A percentile compares a stretch with the other conserved stretches of the same genome.
phyloP scores from a whole-genome alignment of 1,140 invertebrate species.

The Monomorium pharaonis region DNA sequence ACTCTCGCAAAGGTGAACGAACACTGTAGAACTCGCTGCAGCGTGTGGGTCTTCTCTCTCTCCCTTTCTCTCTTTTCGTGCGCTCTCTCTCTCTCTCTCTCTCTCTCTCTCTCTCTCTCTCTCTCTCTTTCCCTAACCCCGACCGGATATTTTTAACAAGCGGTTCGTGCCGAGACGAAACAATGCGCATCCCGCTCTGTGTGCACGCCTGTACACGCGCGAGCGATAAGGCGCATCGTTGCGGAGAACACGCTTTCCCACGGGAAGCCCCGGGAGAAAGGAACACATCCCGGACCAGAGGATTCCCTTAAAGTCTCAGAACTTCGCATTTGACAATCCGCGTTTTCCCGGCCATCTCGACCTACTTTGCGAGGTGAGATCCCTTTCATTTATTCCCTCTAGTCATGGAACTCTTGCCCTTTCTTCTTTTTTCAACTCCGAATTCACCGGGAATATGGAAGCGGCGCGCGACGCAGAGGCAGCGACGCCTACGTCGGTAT shows the following conservation, averaged over 20 bases:
- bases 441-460: not conserved
- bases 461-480: not conserved
- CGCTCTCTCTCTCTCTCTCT: not conserved
- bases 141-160: constrained; percentile 78
- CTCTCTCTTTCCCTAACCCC: constrained; percentile 43
- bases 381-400: not conserved
- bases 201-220: not conserved
- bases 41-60: not conserved
- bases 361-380: not conserved
- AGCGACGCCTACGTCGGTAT: constrained; percentile 10
- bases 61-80: no score
- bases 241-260: constrained; percentile 27
- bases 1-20: constrained; percentile 66
- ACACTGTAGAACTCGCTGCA: constrained; percentile 36
- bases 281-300: constrained; percentile 16
- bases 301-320: constrained; percentile 12
- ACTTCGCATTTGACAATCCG: not conserved
- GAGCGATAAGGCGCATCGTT: not conserved
- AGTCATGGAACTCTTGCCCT: constrained; percentile 12
- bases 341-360: not conserved
- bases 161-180: constrained; percentile 71
- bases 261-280: not conserved
- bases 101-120: not conserved
- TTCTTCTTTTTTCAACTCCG: constrained; percentile 16
- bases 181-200: constrained; percentile 60